Evolutionary conservation across 2,888 invertebrate genomes (phyloP), one percentile per base, ranked within the genome.

Genomic region (Lepas anatifera): DNA sequence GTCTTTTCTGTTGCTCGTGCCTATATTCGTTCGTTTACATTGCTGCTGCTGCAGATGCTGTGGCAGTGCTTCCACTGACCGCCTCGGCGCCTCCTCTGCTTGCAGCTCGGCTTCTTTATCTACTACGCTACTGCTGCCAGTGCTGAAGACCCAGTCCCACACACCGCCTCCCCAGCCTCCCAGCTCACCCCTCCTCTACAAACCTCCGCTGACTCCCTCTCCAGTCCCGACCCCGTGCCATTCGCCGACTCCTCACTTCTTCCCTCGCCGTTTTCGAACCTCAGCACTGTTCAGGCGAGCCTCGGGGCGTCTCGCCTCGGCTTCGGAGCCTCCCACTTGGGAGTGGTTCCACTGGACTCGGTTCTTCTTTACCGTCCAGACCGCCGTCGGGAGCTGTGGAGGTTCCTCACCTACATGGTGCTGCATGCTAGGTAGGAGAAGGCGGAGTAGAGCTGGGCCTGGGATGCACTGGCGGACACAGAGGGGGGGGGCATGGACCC

Each of bases 331-430:
- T n/a, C n/a, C n/a, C n/a, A n/a, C n/a, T 16, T 58, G 52, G 90
- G 94, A 74, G 89, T 92, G 69, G 88, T 94, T 75, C 93, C 95
- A 64, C 89, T 89, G 75, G 92, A 95, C 82, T 94, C 93, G 74
- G 86, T 92, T 74, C 89, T 95, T 78, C 92, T 95, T 76, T 95
- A 94, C 84, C 86, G 94, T 73, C 94, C 95, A 67, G 95, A 95
- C 84, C 87, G 91, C 77, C 85, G 93, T 69, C 84, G 88, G 72
- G 91, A 95, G 82, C 85, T 95, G 75, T 95, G 95, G 95, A 87
- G 95, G 79, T 95, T 94, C 81, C 83, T 95, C 76, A 87, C 93
- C 76, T 95, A 95, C 83, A 93, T 93, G 87, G 88, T 95, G 77
- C 86, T 95, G 77, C 95, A 95, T 81, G 94, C 94, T 72, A 95